A percentile compares a stretch with the other conserved stretches of the same genome.
phyloP scores from a whole-genome alignment of 2,888 invertebrate genomes.

The Pharmacophagus antenor region DNA sequence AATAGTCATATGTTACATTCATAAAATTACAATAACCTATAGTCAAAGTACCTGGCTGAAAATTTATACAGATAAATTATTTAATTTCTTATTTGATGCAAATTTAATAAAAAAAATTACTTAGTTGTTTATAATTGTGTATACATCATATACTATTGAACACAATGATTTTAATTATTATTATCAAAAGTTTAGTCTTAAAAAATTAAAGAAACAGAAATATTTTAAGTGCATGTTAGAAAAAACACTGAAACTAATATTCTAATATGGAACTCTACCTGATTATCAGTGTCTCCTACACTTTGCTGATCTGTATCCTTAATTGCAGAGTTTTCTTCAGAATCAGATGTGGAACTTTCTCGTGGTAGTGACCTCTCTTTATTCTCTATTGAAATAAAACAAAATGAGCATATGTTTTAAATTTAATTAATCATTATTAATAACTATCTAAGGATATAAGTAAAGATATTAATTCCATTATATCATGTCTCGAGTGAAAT shows the following conservation, averaged over 20 bases:
- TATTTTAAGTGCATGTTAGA: no score
- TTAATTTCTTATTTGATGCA: no score
- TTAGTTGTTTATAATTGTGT: background rate
- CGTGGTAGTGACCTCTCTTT: slow-evolving; percentile 75
- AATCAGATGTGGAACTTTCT: slow-evolving; percentile 86
- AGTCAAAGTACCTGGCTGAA: background rate
- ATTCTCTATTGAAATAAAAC: slow-evolving; percentile 47
- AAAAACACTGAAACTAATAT: background rate
- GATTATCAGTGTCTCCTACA: slow-evolving; percentile 76
- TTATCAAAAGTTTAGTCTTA: background rate
- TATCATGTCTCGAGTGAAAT: no score
- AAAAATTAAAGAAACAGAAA: no score
- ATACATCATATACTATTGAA: no score
- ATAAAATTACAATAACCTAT: background rate
- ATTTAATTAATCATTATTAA: background rate
- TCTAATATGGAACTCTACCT: slow-evolving; percentile 48
- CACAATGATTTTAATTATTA: no score
- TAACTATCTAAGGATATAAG: background rate
- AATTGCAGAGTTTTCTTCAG: slow-evolving; percentile 73
- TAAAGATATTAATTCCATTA: background rate
- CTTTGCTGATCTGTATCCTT: slow-evolving; percentile 74
- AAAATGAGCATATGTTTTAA: background rate
- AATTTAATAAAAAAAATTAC: background rate
- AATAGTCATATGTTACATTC: background rate
- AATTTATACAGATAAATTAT: background rate